Conservation (phyloP, 2,797 vertebrate genomes). For the Phylloscopus collybita region DNA sequence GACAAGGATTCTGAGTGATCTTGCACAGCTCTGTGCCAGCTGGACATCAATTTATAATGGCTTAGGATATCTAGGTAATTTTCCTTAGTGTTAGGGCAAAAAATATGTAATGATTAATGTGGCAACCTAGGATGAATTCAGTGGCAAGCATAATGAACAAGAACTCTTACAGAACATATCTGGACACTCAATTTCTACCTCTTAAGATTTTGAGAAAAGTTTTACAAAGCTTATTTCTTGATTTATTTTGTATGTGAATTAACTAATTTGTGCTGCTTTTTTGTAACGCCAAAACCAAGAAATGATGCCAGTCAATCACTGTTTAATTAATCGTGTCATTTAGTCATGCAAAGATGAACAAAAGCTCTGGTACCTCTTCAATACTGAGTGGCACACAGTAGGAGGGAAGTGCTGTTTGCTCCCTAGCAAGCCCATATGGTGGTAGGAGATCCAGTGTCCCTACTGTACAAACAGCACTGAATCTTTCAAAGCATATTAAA, state of each 20-base stretch:
- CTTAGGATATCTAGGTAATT: neutral
- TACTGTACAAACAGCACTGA: conserved; percentile 44
- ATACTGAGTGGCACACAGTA: conserved; percentile 51
- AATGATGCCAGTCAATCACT: conserved; percentile 16
- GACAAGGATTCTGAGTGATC: neutral
- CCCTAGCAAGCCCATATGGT: conserved; percentile 46
- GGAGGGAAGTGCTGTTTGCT: conserved; percentile 56
- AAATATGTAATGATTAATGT: neutral
- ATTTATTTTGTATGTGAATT: neutral
- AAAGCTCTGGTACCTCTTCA: conserved; percentile 32
- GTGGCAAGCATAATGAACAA: neutral
- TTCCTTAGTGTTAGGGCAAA: neutral
- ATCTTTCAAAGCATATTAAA: conserved; percentile 44
- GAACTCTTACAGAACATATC: neutral
- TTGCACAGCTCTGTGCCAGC: neutral
- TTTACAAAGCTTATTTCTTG: neutral
- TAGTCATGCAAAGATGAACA: conserved; percentile 44
- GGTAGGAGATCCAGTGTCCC: conserved; percentile 61
- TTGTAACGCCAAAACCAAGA: neutral
- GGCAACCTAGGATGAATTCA: neutral
- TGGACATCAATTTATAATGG: neutral
- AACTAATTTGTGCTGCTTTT: neutral
- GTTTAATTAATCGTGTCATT: conserved; percentile 9
- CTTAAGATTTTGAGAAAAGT: neutral
- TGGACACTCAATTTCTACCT: neutral